Conservation (phyloP, 2,888 invertebrate species). For the Eupithecia subfuscata region DNA sequence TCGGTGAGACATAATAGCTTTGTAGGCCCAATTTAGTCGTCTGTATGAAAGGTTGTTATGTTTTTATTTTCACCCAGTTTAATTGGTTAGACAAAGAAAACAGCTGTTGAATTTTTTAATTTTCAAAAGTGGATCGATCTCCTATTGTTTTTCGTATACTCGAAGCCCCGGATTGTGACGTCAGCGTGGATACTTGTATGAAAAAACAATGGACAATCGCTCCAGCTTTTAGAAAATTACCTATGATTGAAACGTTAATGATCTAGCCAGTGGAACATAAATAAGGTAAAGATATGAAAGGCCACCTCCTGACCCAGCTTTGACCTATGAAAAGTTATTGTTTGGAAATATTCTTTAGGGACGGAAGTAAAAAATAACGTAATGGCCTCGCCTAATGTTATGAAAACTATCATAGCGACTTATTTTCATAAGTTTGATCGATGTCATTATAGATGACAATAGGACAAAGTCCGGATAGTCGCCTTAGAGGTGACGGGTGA, state of each 20-base stretch:
- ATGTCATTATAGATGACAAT: background rate
- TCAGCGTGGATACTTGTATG: no score
- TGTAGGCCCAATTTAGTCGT: conserved; percentile 27
- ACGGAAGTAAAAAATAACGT: conserved; percentile 23
- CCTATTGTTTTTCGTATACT: no score
- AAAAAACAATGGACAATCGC: no score
- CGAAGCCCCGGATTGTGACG: no score
- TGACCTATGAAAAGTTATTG: conserved; percentile 23
- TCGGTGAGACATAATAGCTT: conserved; percentile 23
- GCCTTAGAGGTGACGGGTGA: no score
- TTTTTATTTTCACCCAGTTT: background rate
- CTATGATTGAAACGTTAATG: background rate
- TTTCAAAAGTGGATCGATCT: no score
- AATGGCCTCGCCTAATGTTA: conserved; percentile 16
- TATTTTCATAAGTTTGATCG: background rate
- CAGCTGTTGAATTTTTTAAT: background rate
- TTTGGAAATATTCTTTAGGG: conserved; percentile 8
- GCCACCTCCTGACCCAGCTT: conserved; percentile 10
- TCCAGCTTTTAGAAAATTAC: no score
- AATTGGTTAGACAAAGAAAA: background rate
- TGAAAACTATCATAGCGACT: conserved; percentile 5
- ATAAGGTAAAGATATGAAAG: conserved; percentile 11
- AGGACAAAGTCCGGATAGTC: no score
- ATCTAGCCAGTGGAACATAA: conserved; percentile 12
- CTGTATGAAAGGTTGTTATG: background rate